A percentile compares a stretch with the other conserved stretches of the same genome.
These are phyloP conservation scores for Enoplolaimus lenunculus DNA, from an alignment of 2,888 invertebrate species.

Conservation along the genomic window DNA sequence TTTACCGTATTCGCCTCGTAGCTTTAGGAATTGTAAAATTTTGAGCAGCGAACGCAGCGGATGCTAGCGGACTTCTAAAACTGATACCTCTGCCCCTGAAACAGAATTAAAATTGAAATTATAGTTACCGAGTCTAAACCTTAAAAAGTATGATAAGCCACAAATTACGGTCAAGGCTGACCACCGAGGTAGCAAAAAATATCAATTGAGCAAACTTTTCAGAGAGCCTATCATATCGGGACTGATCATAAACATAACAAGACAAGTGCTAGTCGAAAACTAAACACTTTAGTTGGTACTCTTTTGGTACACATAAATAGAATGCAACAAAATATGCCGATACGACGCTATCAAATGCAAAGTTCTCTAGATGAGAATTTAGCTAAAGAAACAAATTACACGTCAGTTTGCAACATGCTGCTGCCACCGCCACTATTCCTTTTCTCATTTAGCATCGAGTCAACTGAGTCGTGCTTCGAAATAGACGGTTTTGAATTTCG, in stretches of 20 bases:
- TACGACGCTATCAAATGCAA: too few relatives aligned
- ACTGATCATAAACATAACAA: too few relatives aligned
- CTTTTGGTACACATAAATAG: too few relatives aligned
- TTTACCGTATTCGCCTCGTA: not conserved
- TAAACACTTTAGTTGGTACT: too few relatives aligned
- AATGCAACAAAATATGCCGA: too few relatives aligned
- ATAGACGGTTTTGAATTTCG: not conserved
- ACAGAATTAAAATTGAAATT: not conserved
- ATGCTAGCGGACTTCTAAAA: constrained; percentile 8
- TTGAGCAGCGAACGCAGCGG: not conserved
- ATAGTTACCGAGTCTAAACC: not conserved
- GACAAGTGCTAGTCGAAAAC: too few relatives aligned
- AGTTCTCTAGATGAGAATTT: too few relatives aligned
- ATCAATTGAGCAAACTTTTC: not conserved
- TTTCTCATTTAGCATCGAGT: not conserved
- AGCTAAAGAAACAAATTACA: too few relatives aligned
- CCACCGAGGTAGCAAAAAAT: too few relatives aligned
- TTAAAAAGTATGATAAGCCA: not conserved
- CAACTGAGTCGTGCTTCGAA: constrained; percentile 11
- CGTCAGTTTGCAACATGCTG: too few relatives aligned
- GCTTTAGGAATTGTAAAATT: not conserved
- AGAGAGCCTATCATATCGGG: too few relatives aligned
- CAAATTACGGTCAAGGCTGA: too few relatives aligned
- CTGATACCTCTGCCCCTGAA: constrained; percentile 13
- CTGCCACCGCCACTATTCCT: not conserved